phyloP scores from a whole-genome alignment of 2,888 invertebrate genomes.

The Argyresthia goedartella region DNA sequence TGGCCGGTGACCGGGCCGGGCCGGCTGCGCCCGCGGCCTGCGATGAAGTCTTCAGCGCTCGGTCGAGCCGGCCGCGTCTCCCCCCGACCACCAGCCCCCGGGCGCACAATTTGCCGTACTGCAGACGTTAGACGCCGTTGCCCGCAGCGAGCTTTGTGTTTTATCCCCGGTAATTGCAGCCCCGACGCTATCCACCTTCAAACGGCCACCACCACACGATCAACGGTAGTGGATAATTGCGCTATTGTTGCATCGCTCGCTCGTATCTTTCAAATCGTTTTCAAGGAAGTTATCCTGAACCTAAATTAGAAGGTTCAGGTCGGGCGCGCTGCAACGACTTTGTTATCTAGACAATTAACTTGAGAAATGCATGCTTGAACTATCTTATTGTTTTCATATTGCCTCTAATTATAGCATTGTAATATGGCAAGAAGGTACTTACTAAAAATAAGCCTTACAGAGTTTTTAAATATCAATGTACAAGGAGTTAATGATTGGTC shows the following conservation, averaged over 20 bases:
- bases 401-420: no score
- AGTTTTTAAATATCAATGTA: no score
- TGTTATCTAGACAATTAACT: conserved; percentile 52
- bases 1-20: conserved; percentile 34
- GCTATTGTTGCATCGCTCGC: conserved; percentile 48
- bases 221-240: conserved; percentile 61
- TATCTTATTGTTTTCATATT: no score
- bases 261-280: conserved; percentile 41
- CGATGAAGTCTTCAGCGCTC: conserved; percentile 57
- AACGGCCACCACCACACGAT: conserved; percentile 42
- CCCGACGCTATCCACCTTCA: conserved; percentile 35
- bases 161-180: conserved; percentile 58
- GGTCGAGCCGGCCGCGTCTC: conserved; percentile 9
- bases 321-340: conserved; percentile 24
- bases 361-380: conserved; percentile 23
- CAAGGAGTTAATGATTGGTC: no score
- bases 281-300: conserved; percentile 36
- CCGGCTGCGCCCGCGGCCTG: conserved; percentile 25
- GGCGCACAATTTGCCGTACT: conserved; percentile 51
- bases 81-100: conserved; percentile 28
- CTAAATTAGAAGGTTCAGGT: conserved; percentile 47
- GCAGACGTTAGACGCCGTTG: conserved; percentile 33
- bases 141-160: conserved; percentile 54
- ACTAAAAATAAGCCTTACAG: no score
- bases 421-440: no score